Conservation (phyloP, 1,140 invertebrate genomes). For the Aphis craccivora region DNA sequence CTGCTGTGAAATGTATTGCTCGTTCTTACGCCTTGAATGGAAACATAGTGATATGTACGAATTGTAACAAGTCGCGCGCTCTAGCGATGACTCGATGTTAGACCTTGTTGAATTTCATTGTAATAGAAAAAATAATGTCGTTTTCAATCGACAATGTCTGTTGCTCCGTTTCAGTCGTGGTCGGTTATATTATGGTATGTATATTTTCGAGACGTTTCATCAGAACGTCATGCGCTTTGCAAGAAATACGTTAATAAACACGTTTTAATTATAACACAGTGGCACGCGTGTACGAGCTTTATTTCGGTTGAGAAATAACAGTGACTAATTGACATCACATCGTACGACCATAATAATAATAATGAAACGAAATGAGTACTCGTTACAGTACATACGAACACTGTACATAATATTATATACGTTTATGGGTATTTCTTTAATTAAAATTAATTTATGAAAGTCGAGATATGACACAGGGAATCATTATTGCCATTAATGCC, state of each 20-base stretch:
- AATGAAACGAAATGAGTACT: background rate
- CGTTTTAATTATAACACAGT: background rate
- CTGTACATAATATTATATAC: background rate
- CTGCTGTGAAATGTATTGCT: background rate
- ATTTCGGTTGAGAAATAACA: background rate
- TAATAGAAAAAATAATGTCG: background rate
- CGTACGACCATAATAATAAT: background rate
- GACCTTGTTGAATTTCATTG: background rate
- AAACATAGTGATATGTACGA: background rate
- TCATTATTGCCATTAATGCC: background rate
- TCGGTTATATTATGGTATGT: background rate
- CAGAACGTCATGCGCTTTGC: background rate
- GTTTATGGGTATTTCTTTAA: conserved; percentile 27
- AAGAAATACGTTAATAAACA: conserved; percentile 1
- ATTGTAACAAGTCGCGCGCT: background rate
- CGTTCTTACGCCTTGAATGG: background rate
- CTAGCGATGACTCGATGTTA: background rate
- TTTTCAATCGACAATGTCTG: background rate
- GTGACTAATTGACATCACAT: conserved; percentile 21
- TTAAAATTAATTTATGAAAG: conserved; percentile 40
- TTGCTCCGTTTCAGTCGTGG: background rate
- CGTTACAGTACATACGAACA: background rate
- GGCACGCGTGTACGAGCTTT: background rate
- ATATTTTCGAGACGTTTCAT: background rate
- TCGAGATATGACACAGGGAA: conserved; percentile 8